These are phyloP conservation scores for Melopsittacus undulatus DNA, from an alignment of 2,797 vertebrate species.

Conservation along the genomic window DNA sequence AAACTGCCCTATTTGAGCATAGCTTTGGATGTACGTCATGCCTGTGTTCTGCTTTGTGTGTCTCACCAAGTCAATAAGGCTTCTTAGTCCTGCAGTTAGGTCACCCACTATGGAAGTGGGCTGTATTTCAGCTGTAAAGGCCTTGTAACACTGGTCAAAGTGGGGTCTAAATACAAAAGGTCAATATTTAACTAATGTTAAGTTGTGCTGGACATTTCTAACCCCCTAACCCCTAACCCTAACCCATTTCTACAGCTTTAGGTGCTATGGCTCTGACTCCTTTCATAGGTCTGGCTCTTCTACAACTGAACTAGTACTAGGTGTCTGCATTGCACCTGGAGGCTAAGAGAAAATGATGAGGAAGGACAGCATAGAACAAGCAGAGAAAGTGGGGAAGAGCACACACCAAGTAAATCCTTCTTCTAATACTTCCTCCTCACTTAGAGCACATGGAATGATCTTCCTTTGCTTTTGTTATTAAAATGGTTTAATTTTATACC, in stretches of 20 bases:
- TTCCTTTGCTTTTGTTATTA: constrained; percentile 4
- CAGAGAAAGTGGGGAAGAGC: neutral
- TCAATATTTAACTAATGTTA: neutral
- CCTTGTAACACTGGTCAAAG: neutral
- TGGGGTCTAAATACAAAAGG: neutral
- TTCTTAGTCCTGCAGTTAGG: neutral
- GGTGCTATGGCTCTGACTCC: neutral
- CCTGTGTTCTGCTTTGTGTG: neutral
- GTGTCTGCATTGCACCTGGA: neutral
- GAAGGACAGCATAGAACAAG: neutral
- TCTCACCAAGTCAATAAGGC: neutral
- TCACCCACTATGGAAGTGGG: neutral
- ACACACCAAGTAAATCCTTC: neutral
- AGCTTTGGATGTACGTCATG: neutral
- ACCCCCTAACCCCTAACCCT: too few species aligned
- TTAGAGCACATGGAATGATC: neutral
- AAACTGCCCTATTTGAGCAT: neutral
- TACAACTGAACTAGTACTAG: neutral
- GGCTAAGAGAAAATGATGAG: neutral
- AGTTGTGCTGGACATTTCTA: neutral
- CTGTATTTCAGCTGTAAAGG: neutral
- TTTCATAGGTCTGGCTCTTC: neutral
- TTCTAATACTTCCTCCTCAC: neutral
- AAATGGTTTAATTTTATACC: neutral
- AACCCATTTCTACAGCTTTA: neutral